phyloP scores from a whole-genome alignment of 2,113 vertebrate genomes.

The Sprattus sprattus region DNA sequence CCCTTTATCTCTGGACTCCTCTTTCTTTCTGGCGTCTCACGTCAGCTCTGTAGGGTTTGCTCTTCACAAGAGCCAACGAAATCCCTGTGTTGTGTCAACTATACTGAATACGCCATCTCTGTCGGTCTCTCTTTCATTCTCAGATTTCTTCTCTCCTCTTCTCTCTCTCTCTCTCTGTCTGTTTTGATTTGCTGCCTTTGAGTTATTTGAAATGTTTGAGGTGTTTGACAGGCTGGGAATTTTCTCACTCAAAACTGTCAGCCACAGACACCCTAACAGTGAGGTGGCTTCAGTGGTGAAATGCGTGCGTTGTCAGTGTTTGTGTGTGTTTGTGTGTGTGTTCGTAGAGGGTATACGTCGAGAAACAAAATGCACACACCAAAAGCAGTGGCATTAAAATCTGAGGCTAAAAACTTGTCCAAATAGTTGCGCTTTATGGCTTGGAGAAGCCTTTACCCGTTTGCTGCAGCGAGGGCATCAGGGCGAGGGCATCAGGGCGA shows the following conservation, averaged over 20 bases:
- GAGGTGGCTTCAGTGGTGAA: not conserved
- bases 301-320: not conserved
- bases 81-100: not conserved
- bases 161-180: not conserved
- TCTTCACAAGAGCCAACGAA: constrained; percentile 1
- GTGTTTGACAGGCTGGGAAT: not conserved
- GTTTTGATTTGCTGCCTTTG: constrained; percentile 5
- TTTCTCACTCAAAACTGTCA: constrained; percentile 7
- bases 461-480: too few species aligned
- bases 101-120: not conserved
- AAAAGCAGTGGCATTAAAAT: not conserved
- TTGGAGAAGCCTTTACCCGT: too few species aligned
- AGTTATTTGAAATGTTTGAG: constrained; percentile 10
- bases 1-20: not conserved
- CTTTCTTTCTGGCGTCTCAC: not conserved
- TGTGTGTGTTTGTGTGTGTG: not conserved
- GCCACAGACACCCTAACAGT: not conserved
- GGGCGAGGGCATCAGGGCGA: too few species aligned
- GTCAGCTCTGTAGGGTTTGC: not conserved
- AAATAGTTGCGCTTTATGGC: too few species aligned
- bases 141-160: not conserved
- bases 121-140: not conserved
- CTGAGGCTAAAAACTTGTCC: not conserved
- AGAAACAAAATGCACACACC: not conserved
- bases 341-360: not conserved